Evolutionary conservation across 2,113 vertebrate genomes (phyloP), one percentile per base, ranked within the genome.

Genomic region (Orycteropus afer): DNA sequence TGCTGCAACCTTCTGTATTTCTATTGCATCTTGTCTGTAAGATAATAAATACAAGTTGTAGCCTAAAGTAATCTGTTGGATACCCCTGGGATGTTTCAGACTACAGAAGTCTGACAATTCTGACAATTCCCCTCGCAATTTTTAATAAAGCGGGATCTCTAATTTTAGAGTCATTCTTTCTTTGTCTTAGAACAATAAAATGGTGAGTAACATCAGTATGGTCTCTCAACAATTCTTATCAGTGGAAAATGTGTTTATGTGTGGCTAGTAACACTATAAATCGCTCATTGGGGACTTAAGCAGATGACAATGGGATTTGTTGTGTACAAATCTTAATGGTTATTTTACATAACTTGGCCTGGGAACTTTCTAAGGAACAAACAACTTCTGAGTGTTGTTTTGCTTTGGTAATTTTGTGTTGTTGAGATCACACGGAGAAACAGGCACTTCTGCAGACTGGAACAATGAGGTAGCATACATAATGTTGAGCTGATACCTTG

Each of bases 101-200:
- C 71, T 81, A 13, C 86, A 49, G 25, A 17, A 87, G 76, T 32
- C 34, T 96, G 95, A 95, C 86, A 93, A 29, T 45, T 69, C 63
- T 76, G 42, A 76, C 71, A 78, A 42, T 89, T 94, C 88, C 90
- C 71, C 32, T 47, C 7, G 55, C 73, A n/a, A 45, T 3, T 77
- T 96, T 96, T 88, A 97, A 97, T 96, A 96, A 98, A 95, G 83
- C 15, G 29, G 95, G 85, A 79, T 93, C 83, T 78, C 7, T 10
- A 94, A 96, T 95, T 96, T 78, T 81, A 86, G 84, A 23, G 0
- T 86, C 74, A 96, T 96, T n/a, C 95, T 97, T 91, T 82, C 76
- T 96, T 92, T 87, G 73, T 83, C 85, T 95, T 91, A 47, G 82
- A 96, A 97, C 93, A 93, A 57, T 71, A 40, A 42, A 40, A 61